Evolutionary conservation across 35 echinoderm and acorn worm species (phyloP), one percentile per base, ranked within the genome.

Genomic region (Anneissia japonica): DNA sequence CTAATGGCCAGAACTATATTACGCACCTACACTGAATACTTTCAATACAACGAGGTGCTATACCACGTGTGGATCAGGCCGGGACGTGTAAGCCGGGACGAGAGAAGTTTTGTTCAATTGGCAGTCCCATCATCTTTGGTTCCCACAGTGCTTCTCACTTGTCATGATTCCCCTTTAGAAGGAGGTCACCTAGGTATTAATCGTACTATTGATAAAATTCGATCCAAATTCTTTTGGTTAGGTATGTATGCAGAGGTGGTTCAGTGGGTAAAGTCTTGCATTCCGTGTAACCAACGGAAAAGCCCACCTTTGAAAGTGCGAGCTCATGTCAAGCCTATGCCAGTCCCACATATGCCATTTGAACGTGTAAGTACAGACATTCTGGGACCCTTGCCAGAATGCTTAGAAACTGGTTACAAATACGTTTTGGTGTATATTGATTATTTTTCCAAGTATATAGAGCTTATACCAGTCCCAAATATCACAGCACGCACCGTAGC

Each of bases 391-490:
- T 45, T 91, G n/a, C 89, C 88, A n/a, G 34, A 46, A 29, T 84
- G 90, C 39, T 36, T 17, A 10, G 34, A 36, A 7, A 92, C 77
- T 77, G 80, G 39, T 0, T 83, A 88, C 37, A 82, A 73, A 43
- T 88, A 77, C 81, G 77, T 92, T 31, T 17, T 92, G 19, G 79
- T 92, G 4, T 87, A 82, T 92, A 74, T 87, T 35, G 84, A 92
- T 55, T 92, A 31, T 74, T 87, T 92, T 35, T 75, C 90, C 19
- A 92, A 92, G 32, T 92, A 91, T 75, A n/a, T n/a, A n/a, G n/a
- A n/a, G n/a, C n/a, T n/a, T n/a, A n/a, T n/a, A n/a, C n/a, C n/a
- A n/a, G n/a, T n/a, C n/a, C n/a, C n/a, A n/a, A n/a, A n/a, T n/a
- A n/a, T n/a, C n/a, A n/a, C n/a, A n/a, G n/a, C n/a, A n/a, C n/a